phyloP scores from a whole-genome alignment of 2,797 vertebrate species.

The Dermochelys coriacea region DNA sequence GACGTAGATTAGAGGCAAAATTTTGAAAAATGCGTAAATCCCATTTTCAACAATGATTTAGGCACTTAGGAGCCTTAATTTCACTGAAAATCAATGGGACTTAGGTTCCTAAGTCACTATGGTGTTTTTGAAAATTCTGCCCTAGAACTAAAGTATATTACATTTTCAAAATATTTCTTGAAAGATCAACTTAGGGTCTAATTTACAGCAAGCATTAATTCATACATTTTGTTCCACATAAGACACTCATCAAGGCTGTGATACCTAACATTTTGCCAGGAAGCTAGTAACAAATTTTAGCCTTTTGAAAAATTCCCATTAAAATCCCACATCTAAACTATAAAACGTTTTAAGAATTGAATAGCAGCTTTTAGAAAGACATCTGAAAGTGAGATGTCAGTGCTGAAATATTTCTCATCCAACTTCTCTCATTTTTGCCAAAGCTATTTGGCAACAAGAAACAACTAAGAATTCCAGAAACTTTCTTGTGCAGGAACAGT shows the following conservation, averaged over 20 bases:
- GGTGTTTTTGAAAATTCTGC: neutral
- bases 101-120: neutral
- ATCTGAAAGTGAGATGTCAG: neutral
- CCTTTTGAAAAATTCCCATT: neutral
- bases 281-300: neutral
- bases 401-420: neutral
- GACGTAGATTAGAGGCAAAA: neutral
- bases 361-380: neutral
- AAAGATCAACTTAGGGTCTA: neutral
- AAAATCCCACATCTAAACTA: neutral
- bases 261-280: neutral
- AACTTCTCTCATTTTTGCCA: neutral
- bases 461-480: neutral
- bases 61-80: neutral
- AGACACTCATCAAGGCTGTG: neutral
- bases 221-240: neutral
- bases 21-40: neutral
- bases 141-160: neutral
- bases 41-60: neutral
- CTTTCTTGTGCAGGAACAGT: neutral
- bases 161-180: neutral
- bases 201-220: neutral
- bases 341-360: neutral
- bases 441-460: neutral
- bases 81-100: neutral